These are phyloP conservation scores for Campylomormyrus tamandua DNA, from an alignment of 2,113 vertebrate genomes.

Conservation along the genomic window DNA sequence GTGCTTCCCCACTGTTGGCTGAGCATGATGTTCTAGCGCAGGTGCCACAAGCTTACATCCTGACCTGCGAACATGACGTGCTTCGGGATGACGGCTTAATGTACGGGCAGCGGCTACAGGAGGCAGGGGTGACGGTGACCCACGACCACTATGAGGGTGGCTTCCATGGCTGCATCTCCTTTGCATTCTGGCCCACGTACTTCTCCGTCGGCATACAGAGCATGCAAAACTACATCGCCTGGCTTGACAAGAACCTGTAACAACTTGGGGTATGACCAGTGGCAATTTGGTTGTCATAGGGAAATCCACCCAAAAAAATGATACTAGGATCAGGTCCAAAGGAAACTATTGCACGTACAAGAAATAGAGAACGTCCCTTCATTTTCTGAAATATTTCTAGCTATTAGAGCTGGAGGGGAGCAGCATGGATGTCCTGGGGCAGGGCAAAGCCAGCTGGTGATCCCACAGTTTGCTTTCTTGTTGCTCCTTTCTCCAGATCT, in stretches of 20 bases:
- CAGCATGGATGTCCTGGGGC: background rate
- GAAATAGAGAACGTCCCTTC: background rate
- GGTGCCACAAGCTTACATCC: slow-evolving; percentile 74
- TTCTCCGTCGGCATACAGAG: slow-evolving; percentile 71
- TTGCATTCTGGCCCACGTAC: slow-evolving; percentile 70
- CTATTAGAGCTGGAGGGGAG: background rate
- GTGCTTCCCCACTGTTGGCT: slow-evolving; percentile 73
- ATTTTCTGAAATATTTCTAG: background rate
- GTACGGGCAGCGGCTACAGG: slow-evolving; percentile 75
- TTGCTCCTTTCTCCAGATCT: background rate
- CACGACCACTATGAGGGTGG: slow-evolving; percentile 75
- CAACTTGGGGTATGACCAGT: background rate
- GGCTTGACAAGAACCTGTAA: slow-evolving; percentile 81
- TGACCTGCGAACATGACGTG: slow-evolving; percentile 85
- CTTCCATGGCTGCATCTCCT: slow-evolving; percentile 84
- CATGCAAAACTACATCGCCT: slow-evolving; percentile 69
- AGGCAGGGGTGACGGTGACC: slow-evolving; percentile 72
- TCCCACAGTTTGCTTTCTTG: background rate
- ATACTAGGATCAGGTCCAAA: background rate
- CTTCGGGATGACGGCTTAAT: slow-evolving; percentile 85
- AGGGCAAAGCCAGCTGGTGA: background rate
- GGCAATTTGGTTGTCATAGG: background rate
- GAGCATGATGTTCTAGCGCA: slow-evolving; percentile 60
- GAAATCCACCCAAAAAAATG: background rate
- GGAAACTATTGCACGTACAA: background rate